Evolutionary conservation across 2,113 vertebrate species (phyloP).

Genomic region (Coreoperca whiteheadi): DNA sequence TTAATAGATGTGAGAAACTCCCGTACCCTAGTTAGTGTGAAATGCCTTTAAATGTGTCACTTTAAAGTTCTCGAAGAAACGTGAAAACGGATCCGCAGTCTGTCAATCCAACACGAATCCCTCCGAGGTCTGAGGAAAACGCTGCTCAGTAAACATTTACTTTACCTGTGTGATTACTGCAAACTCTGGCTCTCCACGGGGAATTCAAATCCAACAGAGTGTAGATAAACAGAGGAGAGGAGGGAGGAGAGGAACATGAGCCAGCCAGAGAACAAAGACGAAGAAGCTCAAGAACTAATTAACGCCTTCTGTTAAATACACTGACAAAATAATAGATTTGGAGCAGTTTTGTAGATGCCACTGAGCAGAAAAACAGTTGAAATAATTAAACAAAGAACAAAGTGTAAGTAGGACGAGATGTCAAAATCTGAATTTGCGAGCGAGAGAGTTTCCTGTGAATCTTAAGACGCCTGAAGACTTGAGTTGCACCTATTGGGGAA

Average conservation of each 20-base stretch:
- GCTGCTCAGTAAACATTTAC: conserved; percentile 59
- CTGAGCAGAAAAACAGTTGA: no score
- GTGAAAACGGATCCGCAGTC: conserved; percentile 47
- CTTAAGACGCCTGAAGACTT: no score
- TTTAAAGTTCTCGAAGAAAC: conserved; percentile 54
- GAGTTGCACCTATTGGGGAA: no score
- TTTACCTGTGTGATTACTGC: conserved; percentile 39
- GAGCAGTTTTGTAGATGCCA: no score
- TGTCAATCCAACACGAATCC: conserved; percentile 39
- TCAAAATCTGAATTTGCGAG: no score
- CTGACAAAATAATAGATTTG: conserved; percentile 6
- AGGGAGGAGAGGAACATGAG: background rate
- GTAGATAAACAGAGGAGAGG: background rate
- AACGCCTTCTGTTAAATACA: conserved; percentile 5
- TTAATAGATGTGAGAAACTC: conserved; percentile 47
- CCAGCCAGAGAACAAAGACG: background rate
- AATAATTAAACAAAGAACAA: no score
- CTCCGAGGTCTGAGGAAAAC: conserved; percentile 33
- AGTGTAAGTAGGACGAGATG: no score
- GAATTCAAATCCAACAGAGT: conserved; percentile 24
- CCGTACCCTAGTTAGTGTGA: conserved; percentile 30
- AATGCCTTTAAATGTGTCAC: conserved; percentile 50
- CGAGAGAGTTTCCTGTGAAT: no score
- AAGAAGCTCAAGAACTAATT: background rate
- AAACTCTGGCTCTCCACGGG: background rate